Evolutionary conservation across 1,140 invertebrate genomes (phyloP).

Genomic region (Lasioglossum albipes): DNA sequence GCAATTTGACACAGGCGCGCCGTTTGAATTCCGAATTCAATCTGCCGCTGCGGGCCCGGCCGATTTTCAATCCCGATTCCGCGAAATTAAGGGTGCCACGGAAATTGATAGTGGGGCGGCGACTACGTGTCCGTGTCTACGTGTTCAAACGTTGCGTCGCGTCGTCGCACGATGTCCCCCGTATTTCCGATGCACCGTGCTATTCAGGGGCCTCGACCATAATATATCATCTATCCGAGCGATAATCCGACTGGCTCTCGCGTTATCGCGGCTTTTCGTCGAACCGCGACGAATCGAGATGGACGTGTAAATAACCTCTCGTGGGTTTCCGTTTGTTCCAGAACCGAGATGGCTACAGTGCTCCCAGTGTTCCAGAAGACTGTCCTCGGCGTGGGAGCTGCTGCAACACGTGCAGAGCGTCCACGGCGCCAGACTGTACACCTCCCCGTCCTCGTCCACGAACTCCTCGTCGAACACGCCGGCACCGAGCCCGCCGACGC

Average conservation of each 20-base stretch:
- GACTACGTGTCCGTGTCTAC: background rate
- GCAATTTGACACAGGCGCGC: conserved; percentile 78
- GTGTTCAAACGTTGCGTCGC: background rate
- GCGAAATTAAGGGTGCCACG: conserved; percentile 71
- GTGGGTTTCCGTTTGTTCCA: conserved; percentile 83
- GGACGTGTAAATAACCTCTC: background rate
- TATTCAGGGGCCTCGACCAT: background rate
- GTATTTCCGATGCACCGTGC: background rate
- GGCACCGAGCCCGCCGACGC: conserved; percentile 77
- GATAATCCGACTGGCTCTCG: background rate
- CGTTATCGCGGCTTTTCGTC: conserved; percentile 7
- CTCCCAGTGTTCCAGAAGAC: conserved; percentile 94
- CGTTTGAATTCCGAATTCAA: conserved; percentile 78
- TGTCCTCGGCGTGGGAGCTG: conserved; percentile 95
- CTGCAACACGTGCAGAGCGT: conserved; percentile 96
- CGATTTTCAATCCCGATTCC: conserved; percentile 62
- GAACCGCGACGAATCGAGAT: background rate
- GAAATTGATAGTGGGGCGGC: conserved; percentile 58
- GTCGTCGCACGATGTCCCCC: background rate
- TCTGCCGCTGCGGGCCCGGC: conserved; percentile 51
- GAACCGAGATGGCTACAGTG: conserved; percentile 97
- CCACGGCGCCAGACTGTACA: conserved; percentile 96
- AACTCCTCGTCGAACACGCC: conserved; percentile 78
- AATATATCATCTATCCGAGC: background rate
- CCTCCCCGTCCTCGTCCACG: conserved; percentile 81